These are phyloP conservation scores for Lemur catta DNA, from an alignment of 2,797 vertebrate genomes.

Conservation along the genomic window DNA sequence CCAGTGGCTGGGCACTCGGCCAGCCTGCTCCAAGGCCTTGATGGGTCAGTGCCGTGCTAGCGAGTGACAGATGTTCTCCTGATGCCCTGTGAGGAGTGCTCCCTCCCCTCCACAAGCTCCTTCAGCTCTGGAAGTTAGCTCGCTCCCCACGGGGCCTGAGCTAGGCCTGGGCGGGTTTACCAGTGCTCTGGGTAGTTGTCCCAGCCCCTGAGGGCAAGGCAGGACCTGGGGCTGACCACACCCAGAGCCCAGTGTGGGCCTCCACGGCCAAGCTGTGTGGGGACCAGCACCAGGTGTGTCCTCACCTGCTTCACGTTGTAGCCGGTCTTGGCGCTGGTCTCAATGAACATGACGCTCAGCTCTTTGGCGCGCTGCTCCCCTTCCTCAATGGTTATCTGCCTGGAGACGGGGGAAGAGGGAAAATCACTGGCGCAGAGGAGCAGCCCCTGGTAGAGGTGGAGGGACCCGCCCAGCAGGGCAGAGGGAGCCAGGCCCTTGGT, in stretches of 20 bases:
- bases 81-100: rapidly evolving
- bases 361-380: conserved; percentile 95
- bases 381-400: conserved; percentile 95
- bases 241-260: background rate
- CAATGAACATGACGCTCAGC: conserved; percentile 95
- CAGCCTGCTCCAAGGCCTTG: rapidly evolving
- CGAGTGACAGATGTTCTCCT: background rate
- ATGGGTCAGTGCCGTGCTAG: background rate
- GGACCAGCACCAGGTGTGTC: rapidly evolving
- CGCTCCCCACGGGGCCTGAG: background rate
- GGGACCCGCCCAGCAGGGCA: background rate
- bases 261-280: rapidly evolving
- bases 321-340: conserved; percentile 95
- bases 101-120: background rate
- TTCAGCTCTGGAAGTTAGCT: background rate
- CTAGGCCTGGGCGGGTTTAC: too few relatives aligned
- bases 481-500: background rate
- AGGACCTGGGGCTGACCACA: background rate
- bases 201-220: background rate
- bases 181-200: background rate
- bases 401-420: conserved; percentile 66
- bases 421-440: background rate
- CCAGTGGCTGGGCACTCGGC: background rate
- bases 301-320: conserved; percentile 96
- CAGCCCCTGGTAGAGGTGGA: background rate